Percentiles rank a stretch among this genome's conserved stretches.
Evolutionary conservation across 2,888 invertebrate species (phyloP).

Genomic region (Eilema caniola): DNA sequence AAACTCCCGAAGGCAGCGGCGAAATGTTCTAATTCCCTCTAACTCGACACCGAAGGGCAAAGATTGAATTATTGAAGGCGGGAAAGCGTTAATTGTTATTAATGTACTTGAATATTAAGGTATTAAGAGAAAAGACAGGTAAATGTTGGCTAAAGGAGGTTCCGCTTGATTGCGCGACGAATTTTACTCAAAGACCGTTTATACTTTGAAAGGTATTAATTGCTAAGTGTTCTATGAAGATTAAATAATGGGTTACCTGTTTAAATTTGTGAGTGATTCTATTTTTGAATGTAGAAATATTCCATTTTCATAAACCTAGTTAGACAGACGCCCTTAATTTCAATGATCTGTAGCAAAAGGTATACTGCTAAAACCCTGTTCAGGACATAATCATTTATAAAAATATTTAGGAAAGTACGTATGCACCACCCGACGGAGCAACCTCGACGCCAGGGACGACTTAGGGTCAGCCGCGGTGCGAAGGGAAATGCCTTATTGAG

Average conservation of each 20-base stretch:
- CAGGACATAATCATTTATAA: no score
- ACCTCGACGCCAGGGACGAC: no score
- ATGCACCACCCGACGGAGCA: no score
- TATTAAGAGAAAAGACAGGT: slow-evolving; percentile 49
- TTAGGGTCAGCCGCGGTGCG: no score
- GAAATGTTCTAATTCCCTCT: slow-evolving; percentile 60
- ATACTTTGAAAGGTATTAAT: neutral
- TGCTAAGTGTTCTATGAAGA: slow-evolving; percentile 2
- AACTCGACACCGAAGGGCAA: slow-evolving; percentile 61
- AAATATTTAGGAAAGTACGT: no score
- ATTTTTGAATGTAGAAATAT: slow-evolving; percentile 1
- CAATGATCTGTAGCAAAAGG: no score
- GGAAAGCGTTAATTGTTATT: slow-evolving; percentile 68
- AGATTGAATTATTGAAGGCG: slow-evolving; percentile 71
- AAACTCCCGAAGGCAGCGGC: slow-evolving; percentile 44
- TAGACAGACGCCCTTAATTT: no score
- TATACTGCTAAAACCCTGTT: no score
- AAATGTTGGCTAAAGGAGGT: slow-evolving; percentile 32
- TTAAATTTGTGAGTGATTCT: neutral
- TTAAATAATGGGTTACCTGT: neutral
- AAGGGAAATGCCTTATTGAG: no score
- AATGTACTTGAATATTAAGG: slow-evolving; percentile 60
- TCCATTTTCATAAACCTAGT: no score
- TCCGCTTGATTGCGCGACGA: slow-evolving; percentile 29
- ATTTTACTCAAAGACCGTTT: slow-evolving; percentile 9